Base-by-base conservation (phyloP, 2,888 invertebrate species). In the Cylloceria caligata region DNA sequence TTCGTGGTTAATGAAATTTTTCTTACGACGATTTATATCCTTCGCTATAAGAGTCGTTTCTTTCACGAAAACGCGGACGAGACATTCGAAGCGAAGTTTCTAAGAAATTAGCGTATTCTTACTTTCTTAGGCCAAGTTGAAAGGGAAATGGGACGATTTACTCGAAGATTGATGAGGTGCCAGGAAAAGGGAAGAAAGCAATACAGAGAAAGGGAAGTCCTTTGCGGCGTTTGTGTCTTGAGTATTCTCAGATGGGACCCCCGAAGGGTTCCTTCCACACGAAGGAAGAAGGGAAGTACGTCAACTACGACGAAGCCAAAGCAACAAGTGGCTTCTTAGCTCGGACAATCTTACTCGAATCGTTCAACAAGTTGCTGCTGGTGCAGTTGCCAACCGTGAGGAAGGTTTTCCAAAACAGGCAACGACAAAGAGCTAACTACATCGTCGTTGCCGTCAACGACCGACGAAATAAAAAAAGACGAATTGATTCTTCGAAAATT, bases 251-350 rank as follows among this genome's bases (percentile, higher is more conserved):
- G 87, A 88, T 84, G 88, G 88, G 89, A 87, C 87, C 82, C n/a
- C 47, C 73, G 60, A 77, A 73, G 60, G 81, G 86, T 85, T 85
- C 55, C 76, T 76, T 76, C 60, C 62, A n/a, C 55, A 42, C 47
- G 27, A 68, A 47, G 34, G 57, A 49, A 34, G 71, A 42, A 39
- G 78, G 72, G 80, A 87, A 84, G 85, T 85, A 85, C 75, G 57
- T 45, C 71, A 24, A 19, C 47, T 60, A 47, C 65, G 85, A 87
- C 86, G 84, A 69, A 75, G 52, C 71, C 72, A 36, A 30, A 16
- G 47, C 92, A 92, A 92, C 92, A 92, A 91, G 92, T 92, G 91
- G 92, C 89, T 90, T 92, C 92, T 92, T 92, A 92, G 89, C 86
- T 88, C 86, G 86, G 86, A 88, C 87, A 89, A 90, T 92, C 92